A percentile compares a stretch with the other conserved stretches of the same genome.
Conservation (phyloP, 2,888 invertebrate genomes). For the Megaustenia siamemsis region DNA sequence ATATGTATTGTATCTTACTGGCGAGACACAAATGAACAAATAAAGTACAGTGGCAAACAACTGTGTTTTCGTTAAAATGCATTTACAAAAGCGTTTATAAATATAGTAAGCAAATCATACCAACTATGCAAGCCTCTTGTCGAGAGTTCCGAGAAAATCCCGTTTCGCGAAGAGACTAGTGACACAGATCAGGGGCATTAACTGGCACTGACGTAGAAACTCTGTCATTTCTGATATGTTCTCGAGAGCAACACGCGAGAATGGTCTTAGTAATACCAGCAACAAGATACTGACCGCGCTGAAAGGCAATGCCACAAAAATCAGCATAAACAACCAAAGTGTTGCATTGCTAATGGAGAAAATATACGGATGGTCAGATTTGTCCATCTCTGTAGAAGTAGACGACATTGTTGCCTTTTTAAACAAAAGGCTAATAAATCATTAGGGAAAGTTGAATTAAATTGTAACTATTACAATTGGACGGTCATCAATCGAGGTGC, state of each 20-base stretch:
- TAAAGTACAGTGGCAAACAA: no score
- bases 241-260: background rate
- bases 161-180: background rate
- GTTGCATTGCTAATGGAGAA: background rate
- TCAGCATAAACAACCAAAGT: slow-evolving; percentile 13
- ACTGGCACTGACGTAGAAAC: slow-evolving; percentile 16
- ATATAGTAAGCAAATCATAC: no score
- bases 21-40: no score
- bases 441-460: background rate
- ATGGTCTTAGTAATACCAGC: background rate
- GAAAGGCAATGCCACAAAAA: slow-evolving; percentile 32
- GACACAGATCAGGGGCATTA: slow-evolving; percentile 25
- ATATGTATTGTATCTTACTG: no score
- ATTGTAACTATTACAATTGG: no score
- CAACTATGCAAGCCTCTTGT: no score
- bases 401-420: background rate
- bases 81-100: no score
- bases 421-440: background rate
- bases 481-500: background rate
- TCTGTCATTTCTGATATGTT: background rate
- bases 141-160: background rate
- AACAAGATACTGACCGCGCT: slow-evolving; percentile 9
- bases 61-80: no score
- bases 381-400: background rate
- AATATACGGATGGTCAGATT: slow-evolving; percentile 9